A percentile compares a stretch with the other conserved stretches of the same genome.
Evolutionary conservation across 37 sponge, comb jelly and placozoan genomes (phyloP).

Genomic region (Cladorhizidae sp.): DNA sequence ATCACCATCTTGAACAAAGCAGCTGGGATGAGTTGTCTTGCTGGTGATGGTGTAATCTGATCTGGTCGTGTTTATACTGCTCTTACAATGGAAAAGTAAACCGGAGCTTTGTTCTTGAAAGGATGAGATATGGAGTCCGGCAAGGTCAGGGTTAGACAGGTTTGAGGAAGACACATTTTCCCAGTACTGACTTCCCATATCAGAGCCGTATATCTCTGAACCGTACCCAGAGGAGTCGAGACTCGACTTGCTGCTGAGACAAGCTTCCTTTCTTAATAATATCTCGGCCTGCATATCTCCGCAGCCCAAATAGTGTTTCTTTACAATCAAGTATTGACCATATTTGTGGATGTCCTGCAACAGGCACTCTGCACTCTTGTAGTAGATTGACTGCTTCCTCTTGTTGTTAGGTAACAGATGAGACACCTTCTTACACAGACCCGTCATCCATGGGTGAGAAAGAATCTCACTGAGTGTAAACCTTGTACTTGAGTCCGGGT

Average conservation of each 20-base stretch:
- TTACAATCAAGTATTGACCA: too few species aligned
- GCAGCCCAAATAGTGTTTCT: slow-evolving; percentile 40
- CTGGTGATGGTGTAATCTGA: background rate
- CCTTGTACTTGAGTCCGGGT: slow-evolving; percentile 45
- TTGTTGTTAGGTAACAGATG: background rate
- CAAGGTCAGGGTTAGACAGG: background rate
- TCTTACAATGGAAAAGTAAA: slow-evolving; percentile 13
- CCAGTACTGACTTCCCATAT: slow-evolving; percentile 26
- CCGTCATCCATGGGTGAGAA: slow-evolving; percentile 66
- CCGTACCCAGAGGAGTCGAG: too few species aligned
- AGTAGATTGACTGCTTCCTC: background rate
- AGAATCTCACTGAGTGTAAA: slow-evolving; percentile 56
- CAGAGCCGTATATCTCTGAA: slow-evolving; percentile 44
- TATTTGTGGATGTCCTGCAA: background rate
- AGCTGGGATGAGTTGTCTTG: background rate
- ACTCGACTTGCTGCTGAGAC: slow-evolving; percentile 14
- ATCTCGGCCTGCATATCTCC: slow-evolving; percentile 2
- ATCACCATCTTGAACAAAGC: slow-evolving; percentile 7
- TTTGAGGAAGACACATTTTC: background rate
- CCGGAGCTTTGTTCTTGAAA: background rate
- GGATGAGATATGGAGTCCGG: background rate
- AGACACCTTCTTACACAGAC: background rate
- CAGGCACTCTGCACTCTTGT: background rate
- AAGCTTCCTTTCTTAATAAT: background rate
- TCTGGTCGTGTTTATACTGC: background rate